These are phyloP conservation scores for Petrocephalus schoutedeni DNA, from an alignment of 2,797 vertebrate species.

Conservation along the genomic window DNA sequence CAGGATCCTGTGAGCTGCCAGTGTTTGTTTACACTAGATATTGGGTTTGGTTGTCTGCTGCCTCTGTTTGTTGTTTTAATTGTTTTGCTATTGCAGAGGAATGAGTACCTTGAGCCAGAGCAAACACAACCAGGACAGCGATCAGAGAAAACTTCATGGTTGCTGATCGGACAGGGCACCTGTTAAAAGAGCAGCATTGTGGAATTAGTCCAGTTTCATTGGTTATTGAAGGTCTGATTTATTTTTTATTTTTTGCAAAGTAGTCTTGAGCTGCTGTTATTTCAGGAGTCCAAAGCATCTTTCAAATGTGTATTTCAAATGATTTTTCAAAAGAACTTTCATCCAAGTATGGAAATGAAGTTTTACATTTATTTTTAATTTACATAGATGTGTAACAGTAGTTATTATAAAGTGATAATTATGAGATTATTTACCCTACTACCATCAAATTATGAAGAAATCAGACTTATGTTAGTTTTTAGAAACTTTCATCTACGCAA, in stretches of 20 bases:
- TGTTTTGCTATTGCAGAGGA: not conserved
- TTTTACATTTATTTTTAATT: not conserved
- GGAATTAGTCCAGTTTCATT: not conserved
- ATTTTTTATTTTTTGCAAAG: not conserved
- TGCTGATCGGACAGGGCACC: constrained; percentile 43
- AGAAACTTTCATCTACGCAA: constrained; percentile 32
- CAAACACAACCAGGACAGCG: constrained; percentile 45
- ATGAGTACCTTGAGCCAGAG: constrained; percentile 53
- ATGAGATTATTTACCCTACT: not conserved
- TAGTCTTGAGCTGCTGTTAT: not conserved
- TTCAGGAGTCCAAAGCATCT: not conserved
- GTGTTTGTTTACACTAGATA: not conserved
- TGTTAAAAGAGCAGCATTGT: constrained; percentile 21
- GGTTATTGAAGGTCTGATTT: not conserved
- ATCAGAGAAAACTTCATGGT: constrained; percentile 59
- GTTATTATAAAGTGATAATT: not conserved
- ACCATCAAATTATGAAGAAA: not conserved
- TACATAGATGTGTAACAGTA: not conserved
- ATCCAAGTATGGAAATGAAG: not conserved
- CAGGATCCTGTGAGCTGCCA: not conserved
- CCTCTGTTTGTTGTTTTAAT: not conserved
- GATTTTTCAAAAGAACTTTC: not conserved
- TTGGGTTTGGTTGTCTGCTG: not conserved
- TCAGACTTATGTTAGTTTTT: not conserved
- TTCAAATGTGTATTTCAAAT: not conserved